Evolutionary conservation across 1,140 invertebrate genomes (phyloP).

Genomic region (Eumaeus atala): DNA sequence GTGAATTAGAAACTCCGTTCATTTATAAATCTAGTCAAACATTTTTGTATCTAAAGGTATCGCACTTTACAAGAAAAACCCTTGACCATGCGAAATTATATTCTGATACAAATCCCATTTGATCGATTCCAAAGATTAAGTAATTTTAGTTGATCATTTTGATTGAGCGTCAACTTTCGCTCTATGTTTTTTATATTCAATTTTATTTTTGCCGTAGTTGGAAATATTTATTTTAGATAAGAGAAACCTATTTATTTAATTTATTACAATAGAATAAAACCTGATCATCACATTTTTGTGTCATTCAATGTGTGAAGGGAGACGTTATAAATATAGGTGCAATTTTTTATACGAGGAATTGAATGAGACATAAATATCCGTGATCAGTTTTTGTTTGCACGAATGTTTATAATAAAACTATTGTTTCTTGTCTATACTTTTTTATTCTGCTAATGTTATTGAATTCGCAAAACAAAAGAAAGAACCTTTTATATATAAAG

Average conservation of each 20-base stretch:
- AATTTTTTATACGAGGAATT: constrained; percentile 52
- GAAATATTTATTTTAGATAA: constrained; percentile 50
- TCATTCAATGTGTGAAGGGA: constrained; percentile 44
- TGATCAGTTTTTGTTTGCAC: constrained; percentile 30
- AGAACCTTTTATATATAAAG: too few relatives aligned
- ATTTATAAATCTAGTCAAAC: not conserved
- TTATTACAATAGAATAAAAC: constrained; percentile 36
- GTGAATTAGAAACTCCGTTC: constrained; percentile 12
- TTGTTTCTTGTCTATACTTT: constrained; percentile 20
- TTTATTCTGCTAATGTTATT: too few relatives aligned
- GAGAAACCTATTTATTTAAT: constrained; percentile 41
- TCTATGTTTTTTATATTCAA: constrained; percentile 24
- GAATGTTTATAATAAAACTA: constrained; percentile 35
- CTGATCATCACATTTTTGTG: constrained; percentile 34
- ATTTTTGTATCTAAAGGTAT: too few relatives aligned
- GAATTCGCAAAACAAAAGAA: too few relatives aligned
- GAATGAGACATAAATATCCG: constrained; percentile 40
- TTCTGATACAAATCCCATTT: constrained; percentile 11
- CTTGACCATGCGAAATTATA: not conserved
- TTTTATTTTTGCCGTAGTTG: constrained; percentile 31
- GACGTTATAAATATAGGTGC: constrained; percentile 66
- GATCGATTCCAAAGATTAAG: constrained; percentile 37
- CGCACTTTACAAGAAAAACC: not conserved
- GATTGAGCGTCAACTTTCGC: not conserved
- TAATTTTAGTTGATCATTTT: constrained; percentile 24